phyloP scores from a whole-genome alignment of 2,888 invertebrate genomes.

The Ophraella communa region DNA sequence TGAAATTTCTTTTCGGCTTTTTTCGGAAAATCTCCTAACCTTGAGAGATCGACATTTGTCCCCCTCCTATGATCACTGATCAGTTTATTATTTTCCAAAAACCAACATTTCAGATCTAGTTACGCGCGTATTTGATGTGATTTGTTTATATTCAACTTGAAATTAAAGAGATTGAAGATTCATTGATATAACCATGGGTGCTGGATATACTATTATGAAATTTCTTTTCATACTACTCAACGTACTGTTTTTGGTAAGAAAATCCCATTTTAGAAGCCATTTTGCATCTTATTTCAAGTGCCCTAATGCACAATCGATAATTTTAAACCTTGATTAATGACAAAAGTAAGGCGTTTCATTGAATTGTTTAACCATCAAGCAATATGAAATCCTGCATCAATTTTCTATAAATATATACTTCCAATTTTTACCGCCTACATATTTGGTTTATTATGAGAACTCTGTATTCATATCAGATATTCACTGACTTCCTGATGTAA shows the following conservation, averaged over 20 bases:
- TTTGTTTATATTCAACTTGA: conserved; percentile 17
- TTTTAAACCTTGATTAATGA: conserved; percentile 13
- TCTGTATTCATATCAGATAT: background rate
- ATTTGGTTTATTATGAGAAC: conserved; percentile 9
- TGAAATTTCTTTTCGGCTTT: background rate
- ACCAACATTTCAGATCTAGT: conserved; percentile 19
- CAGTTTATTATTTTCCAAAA: conserved; percentile 11
- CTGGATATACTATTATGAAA: conserved; percentile 75
- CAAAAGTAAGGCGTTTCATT: background rate
- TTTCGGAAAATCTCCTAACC: conserved; percentile 2
- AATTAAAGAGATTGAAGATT: background rate
- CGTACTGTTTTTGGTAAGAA: conserved; percentile 76
- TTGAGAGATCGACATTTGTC: conserved; percentile 2
- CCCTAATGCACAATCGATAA: conserved; percentile 31
- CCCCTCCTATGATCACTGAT: conserved; percentile 12
- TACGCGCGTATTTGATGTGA: conserved; percentile 19
- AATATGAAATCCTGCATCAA: background rate
- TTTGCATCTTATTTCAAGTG: conserved; percentile 35
- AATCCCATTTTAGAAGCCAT: conserved; percentile 42
- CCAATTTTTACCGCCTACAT: conserved; percentile 15
- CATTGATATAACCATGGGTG: conserved; percentile 60
- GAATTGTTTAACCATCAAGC: background rate
- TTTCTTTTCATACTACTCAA: conserved; percentile 75
- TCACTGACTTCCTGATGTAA: background rate
- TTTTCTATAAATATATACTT: conserved; percentile 14